Base-by-base conservation (phyloP, 2,888 invertebrate species). In the Macaria liturata region DNA sequence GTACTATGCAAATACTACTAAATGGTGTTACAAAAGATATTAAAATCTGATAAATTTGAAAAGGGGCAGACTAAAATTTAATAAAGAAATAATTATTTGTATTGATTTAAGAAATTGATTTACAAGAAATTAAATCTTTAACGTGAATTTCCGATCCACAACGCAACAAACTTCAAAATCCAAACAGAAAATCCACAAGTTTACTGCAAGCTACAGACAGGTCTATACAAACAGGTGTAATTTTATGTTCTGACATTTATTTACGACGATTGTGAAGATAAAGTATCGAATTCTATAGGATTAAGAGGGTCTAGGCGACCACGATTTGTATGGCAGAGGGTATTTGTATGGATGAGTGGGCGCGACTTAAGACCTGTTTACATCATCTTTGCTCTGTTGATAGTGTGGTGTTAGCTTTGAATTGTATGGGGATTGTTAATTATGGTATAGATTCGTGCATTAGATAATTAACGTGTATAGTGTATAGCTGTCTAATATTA, bases 281-380 rank as follows among this genome's bases (percentile, higher is more conserved):
- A 52, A 59, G 60, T 70, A 71, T 72, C 62, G 59, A 68, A 72
- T 72, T 70, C 68, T 67, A 71, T 68, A 61, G 69, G 61, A 73
- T 74, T 74, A 71, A 73, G 68, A 74, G 68, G 66, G 66, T 71
- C 59, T 65, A 58, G 64, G 76, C 74, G 71, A 72, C 68, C 63
- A 67, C 71, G 61, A 81, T 81, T 79, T 81, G 75, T 80, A 78
- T 70, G 58, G 66, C 65, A 57, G 62, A 43, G 20, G 2, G 20
- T 20, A 20, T 20, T 20, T 20, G 20, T 20, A 20, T 20, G 20
- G 20, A 2, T 20, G 20, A 42, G 65, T 46, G 65, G 65, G 66
- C 72, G 78, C 54, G 73, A 31, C 57, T 44, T 50, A 54, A 65
- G 53, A 52, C 50, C 49, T 61, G 54, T 66, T 67, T 65, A 64